Base-by-base conservation (phyloP, 2,797 vertebrate species). In the Schizopygopsis pylzovi region DNA sequence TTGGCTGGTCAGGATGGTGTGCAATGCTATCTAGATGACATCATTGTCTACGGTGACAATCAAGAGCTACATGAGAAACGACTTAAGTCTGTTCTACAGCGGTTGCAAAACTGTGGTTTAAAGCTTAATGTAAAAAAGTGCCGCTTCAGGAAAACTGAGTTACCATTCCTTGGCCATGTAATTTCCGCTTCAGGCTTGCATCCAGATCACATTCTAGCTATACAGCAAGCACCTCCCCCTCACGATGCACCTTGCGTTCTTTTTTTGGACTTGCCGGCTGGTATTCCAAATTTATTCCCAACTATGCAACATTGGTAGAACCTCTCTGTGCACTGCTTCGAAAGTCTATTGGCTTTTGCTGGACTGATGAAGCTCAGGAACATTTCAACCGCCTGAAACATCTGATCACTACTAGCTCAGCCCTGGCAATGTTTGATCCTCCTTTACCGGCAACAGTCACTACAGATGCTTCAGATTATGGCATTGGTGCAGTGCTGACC, bases 251-350 rank as follows among this genome's bases (percentile, higher is more conserved):
- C 1, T 65, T 83, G 37, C 39, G 1, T 16, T 78, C 70, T 37
- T 87, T 84, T 52, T 61, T 85, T 11, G 20, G 76, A 11, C 22
- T 73, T 2, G 45, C 47, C 0, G 16, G 28, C 6, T 78, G 75
- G 81, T 79, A 82, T 49, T 54, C 28, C 20, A 89, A 85, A 28
- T 88, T 73, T 4, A 72, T 85, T 37, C 73, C 79, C 22, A 83
- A 79, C 43, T 85, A 72, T 25, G 54, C 61, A 0, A 73, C 82
- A 56, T 15, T 83, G 7, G 28, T 81, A 3, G 75, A 85, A 37
- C 54, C 43, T 11, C 41, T 88, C 13, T 1, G 28, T 49, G 70
- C 79, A 28, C 6, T 88, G 25, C 59, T 78, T 6, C 12, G 13
- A 22, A 75, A 47, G 16, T 75, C 68, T 13, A 67, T 37, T 20